Base-by-base conservation (phyloP, 1,140 invertebrate genomes). In the Dryas iulia region DNA sequence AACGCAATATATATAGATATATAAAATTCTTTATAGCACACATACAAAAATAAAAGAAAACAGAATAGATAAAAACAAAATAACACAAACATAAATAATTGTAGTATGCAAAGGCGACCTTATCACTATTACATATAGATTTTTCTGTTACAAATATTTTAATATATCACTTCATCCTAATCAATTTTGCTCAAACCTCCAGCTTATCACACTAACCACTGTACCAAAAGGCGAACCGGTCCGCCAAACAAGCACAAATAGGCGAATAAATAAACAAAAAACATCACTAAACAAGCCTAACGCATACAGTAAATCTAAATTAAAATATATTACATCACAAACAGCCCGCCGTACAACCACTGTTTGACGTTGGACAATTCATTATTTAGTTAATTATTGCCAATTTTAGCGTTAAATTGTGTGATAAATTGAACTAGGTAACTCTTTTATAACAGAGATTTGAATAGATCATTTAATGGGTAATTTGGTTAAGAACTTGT, bases 311-410 rank as follows among this genome's bases (percentile, higher is more conserved):
- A 47, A 47, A 47, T 47, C 39, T 47, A 47, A 47, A 47, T 21
- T n/a, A 47, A 47, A 47, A 47, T 21, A 47, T 47, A 47, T 47
- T 18, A 21, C 39, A 47, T 47, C 21, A 47, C 14, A 47, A 47
- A 47, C n/a, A 47, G 18, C 14, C 39, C 14, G 39, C 14, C 18
- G 39, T 47, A 47, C n/a, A 47, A 21, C 39, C 39, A 47, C 39
- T 47, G 39, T 47, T 47, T 47, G 39, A 47, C 39, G 39, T 47
- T 10, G 14, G 18, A 47, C 39, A 47, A 47, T 47, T 47, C 18
- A 47, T 47, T 47, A 47, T 47, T 47, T 47, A 47, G 39, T 47
- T 47, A 47, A 47, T 47, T 47, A 47, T 47, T 18, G 39, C 14
- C 39, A 18, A 47, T 47, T 47, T 47, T 47, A 21, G 39, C 39